Conservation (phyloP, 2,113 vertebrate species). For the Grallaria varia region DNA sequence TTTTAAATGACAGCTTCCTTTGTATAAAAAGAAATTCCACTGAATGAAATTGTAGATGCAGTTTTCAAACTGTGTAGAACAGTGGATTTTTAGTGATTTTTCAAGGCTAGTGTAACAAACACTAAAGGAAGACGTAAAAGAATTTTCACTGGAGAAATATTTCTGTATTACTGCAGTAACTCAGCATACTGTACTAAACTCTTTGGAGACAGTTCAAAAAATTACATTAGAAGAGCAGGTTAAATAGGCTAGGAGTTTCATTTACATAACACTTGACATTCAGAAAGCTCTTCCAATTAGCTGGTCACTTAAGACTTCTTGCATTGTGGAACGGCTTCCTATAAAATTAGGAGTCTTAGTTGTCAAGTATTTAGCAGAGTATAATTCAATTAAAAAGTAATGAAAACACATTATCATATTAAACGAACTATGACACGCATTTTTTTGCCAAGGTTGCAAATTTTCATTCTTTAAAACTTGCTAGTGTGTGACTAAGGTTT, state of each 20-base stretch:
- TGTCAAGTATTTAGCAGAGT: conserved; percentile 39
- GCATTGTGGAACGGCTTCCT: conserved; percentile 1
- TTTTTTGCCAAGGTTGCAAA: conserved; percentile 35
- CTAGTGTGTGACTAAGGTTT: neutral
- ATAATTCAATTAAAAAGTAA: conserved; percentile 61
- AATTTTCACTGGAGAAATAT: neutral
- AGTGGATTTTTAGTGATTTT: neutral
- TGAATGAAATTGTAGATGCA: neutral
- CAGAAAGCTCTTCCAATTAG: conserved; percentile 19
- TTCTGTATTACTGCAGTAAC: neutral
- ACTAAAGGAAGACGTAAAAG: neutral
- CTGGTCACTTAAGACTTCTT: neutral
- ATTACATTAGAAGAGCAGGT: conserved; percentile 6
- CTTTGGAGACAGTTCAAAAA: conserved; percentile 26
- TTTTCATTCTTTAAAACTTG: neutral
- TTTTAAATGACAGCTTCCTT: neutral
- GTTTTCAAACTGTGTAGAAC: neutral
- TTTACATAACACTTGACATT: conserved; percentile 40
- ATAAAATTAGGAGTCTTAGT: neutral
- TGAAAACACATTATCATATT: conserved; percentile 47
- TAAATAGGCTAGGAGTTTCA: conserved; percentile 13
- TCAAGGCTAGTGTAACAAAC: neutral
- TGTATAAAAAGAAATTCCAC: neutral
- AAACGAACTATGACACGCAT: conserved; percentile 16
- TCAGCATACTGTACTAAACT: neutral